These are phyloP conservation scores for Drosophila jambulina DNA, from an alignment of 1,140 invertebrate genomes.

Conservation along the genomic window DNA sequence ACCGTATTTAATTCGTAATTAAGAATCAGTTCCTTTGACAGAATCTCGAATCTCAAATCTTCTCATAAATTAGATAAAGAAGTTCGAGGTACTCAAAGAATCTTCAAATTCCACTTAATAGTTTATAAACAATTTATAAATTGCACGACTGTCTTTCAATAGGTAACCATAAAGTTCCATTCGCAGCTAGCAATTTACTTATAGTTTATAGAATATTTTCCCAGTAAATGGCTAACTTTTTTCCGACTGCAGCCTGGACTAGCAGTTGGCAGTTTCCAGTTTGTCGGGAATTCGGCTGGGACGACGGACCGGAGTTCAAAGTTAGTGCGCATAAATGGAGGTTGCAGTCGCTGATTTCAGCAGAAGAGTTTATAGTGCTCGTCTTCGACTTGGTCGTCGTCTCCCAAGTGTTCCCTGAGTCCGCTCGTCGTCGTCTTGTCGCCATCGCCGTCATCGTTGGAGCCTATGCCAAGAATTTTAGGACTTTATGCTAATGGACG, in stretches of 20 bases:
- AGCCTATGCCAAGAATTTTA: constrained; percentile 60
- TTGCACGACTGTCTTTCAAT: not conserved
- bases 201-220: constrained; percentile 11
- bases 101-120: not conserved
- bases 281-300: constrained; percentile 54
- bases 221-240: not conserved
- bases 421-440: constrained; percentile 47
- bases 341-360: constrained; percentile 66
- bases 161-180: not conserved
- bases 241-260: constrained; percentile 34
- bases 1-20: no score
- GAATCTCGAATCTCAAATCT: not conserved
- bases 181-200: not conserved
- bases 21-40: not conserved
- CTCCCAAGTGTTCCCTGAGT: constrained; percentile 20
- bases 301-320: constrained; percentile 53
- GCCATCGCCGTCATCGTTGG: constrained; percentile 44
- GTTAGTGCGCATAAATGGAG: constrained; percentile 69
- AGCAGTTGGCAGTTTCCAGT: constrained; percentile 56
- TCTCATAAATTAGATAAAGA: no score
- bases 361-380: constrained; percentile 48
- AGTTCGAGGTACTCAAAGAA: not conserved
- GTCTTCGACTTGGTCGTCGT: constrained; percentile 41
- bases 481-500: constrained; percentile 71
- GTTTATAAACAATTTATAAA: constrained; percentile 3